phyloP scores from a whole-genome alignment of 2,113 vertebrate genomes.

The Actinemys pallida region DNA sequence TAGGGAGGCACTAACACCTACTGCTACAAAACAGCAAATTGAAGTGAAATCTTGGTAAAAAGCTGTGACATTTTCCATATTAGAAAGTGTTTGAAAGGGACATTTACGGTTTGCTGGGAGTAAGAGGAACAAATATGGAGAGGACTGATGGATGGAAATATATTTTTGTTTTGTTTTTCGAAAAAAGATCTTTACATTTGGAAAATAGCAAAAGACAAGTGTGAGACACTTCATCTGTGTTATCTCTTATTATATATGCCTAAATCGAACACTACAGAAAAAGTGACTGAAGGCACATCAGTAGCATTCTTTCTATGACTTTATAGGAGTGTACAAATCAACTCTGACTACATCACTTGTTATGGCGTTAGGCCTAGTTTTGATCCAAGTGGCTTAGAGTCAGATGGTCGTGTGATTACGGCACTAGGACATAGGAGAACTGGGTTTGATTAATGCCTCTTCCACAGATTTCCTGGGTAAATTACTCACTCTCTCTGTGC shows the following conservation, averaged over 20 bases:
- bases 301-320: background rate
- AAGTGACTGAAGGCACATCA: background rate
- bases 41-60: background rate
- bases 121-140: background rate
- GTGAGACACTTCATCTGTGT: background rate
- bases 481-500: background rate
- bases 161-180: background rate
- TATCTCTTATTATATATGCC: background rate
- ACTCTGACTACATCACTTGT: background rate
- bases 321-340: background rate
- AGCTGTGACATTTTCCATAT: background rate
- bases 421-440: background rate
- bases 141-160: background rate
- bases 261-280: background rate
- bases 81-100: background rate
- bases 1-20: background rate
- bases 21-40: background rate
- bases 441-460: background rate
- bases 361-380: background rate
- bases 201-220: background rate
- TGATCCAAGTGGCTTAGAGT: background rate
- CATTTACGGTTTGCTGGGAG: background rate
- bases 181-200: background rate
- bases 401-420: background rate
- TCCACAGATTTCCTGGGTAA: background rate